phyloP scores from a whole-genome alignment of 2,888 invertebrate genomes.

The Invenusta paracnida region DNA sequence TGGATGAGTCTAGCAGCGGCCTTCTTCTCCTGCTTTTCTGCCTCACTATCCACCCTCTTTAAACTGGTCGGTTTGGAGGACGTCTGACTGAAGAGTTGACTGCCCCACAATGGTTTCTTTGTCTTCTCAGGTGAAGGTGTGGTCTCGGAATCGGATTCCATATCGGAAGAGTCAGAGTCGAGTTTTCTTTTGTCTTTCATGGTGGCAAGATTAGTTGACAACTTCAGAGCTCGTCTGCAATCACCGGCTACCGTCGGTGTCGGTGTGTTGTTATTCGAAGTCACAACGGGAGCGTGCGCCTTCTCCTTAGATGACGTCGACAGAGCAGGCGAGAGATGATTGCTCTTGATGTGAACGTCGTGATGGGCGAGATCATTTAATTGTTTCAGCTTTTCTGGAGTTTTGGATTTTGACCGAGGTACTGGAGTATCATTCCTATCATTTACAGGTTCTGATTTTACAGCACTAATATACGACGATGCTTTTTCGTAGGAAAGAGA shows the following conservation, averaged over 20 bases:
- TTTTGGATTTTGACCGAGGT: no score
- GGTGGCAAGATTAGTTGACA: no score
- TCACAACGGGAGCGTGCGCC: not conserved
- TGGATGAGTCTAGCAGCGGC: not conserved
- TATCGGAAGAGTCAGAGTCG: not conserved
- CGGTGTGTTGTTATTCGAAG: not conserved
- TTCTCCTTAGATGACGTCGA: not conserved
- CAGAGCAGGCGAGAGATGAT: not conserved
- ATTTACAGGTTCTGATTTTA: no score
- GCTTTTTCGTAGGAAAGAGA: no score
- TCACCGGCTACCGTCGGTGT: not conserved
- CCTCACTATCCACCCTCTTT: not conserved
- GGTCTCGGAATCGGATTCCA: not conserved
- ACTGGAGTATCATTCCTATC: no score
- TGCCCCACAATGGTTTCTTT: not conserved
- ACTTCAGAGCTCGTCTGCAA: not conserved
- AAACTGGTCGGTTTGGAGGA: not conserved
- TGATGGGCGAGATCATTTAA: no score
- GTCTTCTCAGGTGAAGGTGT: not conserved
- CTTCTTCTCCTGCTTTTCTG: not conserved
- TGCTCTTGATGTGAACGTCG: not conserved
- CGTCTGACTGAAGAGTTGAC: not conserved
- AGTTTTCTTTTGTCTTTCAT: not conserved
- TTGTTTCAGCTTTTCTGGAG: no score
- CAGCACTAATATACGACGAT: no score